Evolutionary conservation across 2,888 invertebrate genomes (phyloP).

Genomic region (Amblyjoppa proteus): DNA sequence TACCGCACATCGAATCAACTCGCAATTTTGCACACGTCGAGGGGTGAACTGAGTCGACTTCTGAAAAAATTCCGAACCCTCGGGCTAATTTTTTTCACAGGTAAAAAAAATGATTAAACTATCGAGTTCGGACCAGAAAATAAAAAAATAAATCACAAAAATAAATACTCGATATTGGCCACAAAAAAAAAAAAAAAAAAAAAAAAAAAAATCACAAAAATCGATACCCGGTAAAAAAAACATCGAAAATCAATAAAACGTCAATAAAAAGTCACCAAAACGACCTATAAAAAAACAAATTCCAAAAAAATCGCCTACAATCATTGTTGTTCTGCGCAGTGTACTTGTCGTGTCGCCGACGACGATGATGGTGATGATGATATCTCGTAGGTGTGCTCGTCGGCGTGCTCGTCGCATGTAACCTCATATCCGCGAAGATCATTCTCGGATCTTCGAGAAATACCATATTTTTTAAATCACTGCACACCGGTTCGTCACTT

Average conservation of each 20-base stretch:
- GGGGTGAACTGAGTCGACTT: neutral
- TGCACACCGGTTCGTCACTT: constrained; percentile 65
- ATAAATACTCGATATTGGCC: neutral
- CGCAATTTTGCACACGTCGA: neutral
- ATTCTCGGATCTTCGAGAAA: constrained; percentile 84
- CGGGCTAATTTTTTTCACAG: neutral
- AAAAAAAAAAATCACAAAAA: neutral
- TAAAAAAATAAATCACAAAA: too few relatives aligned
- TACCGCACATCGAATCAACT: neutral
- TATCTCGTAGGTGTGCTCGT: constrained; percentile 82
- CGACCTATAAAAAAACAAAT: neutral
- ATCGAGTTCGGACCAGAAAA: neutral
- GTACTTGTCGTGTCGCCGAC: constrained; percentile 76
- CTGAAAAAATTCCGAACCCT: neutral
- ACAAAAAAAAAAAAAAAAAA: neutral
- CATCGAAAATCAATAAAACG: neutral
- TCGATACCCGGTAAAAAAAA: neutral
- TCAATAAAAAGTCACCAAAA: neutral
- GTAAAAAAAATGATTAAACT: neutral
- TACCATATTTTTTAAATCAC: constrained; percentile 80
- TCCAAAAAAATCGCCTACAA: constrained; percentile 76
- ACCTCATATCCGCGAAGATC: constrained; percentile 84
- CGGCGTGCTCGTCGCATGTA: constrained; percentile 83
- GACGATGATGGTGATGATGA: constrained; percentile 76
- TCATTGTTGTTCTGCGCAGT: constrained; percentile 83